Evolutionary conservation across 2,113 vertebrate genomes (phyloP), one percentile per base, ranked within the genome.

Genomic region (Haliaeetus leucogaster): DNA sequence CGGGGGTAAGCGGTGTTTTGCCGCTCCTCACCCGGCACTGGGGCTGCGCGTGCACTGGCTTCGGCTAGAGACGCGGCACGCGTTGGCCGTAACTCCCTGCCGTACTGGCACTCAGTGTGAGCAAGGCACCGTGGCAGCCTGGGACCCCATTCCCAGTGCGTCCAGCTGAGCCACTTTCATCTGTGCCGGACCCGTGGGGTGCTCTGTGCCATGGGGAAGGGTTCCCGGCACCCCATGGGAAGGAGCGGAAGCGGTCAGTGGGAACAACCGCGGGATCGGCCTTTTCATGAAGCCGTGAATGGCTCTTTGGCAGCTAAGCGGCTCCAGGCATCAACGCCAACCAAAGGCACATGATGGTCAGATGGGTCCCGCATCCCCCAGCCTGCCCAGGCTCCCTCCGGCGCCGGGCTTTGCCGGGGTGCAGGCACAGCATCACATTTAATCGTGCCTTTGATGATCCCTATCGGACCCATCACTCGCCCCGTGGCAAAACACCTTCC

Each of bases 321-420:
- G 93, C 96, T 96, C 71, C 84, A 22, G 96, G 95, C 96, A 62
- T 95, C 96, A 93, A 93, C 92, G 78, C 4, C 34, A 47, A 74
- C 29, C 48, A 1, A 13, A 95, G 88, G 94, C 97, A 93, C 96
- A 93, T 97, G 97, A 97, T 8, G 55, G 80, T 96, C 96, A 96
- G 95, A 79, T 93, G 96, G 53, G 93, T 20, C 26, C 36, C 3
- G 4, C 2, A 15, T 56, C 29, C 72, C 62, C 38, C 26, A 7
- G 62, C 66, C 52, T 0, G 14, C 56, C 38, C 0, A 2, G 26
- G 62, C 17, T 66, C 67, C 81, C 80, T 30, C 8, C 3, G 12
- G 91, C 27, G 8, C 79, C 0, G 7, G 11, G 48, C 36, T 86
- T 32, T 20, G 72, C 86, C 3, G 0, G 23, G 66, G 14, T 13